Percentiles rank a stretch among this genome's conserved stretches.
These are phyloP conservation scores for Ditylenchus dipsaci DNA, from an alignment of 1,140 invertebrate species.

Conservation along the genomic window DNA sequence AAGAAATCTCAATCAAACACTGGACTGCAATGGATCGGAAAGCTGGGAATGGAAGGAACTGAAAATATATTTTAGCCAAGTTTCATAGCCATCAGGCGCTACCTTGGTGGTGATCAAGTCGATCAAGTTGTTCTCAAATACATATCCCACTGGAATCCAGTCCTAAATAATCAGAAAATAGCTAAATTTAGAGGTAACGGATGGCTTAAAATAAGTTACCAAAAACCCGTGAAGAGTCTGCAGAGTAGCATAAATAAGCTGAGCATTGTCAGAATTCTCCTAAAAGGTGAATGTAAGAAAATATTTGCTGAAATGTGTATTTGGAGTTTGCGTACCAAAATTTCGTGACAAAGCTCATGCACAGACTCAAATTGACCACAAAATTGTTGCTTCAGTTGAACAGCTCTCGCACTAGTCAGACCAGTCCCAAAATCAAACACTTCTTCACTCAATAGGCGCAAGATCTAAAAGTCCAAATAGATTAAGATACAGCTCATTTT, in stretches of 20 bases:
- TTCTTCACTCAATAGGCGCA: constrained; percentile 93
- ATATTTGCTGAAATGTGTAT: neutral
- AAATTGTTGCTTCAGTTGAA: constrained; percentile 99
- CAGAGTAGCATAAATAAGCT: constrained; percentile 70
- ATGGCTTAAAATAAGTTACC: too few species aligned
- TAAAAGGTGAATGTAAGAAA: constrained; percentile 46
- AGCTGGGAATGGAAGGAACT: constrained; percentile 92
- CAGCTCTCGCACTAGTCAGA: constrained; percentile 96
- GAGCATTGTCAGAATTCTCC: constrained; percentile 78
- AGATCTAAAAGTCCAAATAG: constrained; percentile 63
- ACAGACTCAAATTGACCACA: constrained; percentile 97
- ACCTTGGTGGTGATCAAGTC: constrained; percentile 72
- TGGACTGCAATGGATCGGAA: constrained; percentile 97
- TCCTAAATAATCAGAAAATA: constrained; percentile 63
- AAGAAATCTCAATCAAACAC: constrained; percentile 89
- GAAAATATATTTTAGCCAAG: constrained; percentile 58
- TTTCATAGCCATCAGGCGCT: neutral
- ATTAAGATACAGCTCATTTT: neutral
- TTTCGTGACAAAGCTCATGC: constrained; percentile 93
- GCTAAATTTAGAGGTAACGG: too few species aligned
- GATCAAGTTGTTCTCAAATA: constrained; percentile 97
- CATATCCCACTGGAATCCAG: constrained; percentile 98
- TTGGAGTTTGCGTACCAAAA: constrained; percentile 67
- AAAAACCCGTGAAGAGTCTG: constrained; percentile 92
- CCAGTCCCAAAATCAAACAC: constrained; percentile 96